phyloP scores from a whole-genome alignment of 2,797 vertebrate species.

The Halcyon badia region DNA sequence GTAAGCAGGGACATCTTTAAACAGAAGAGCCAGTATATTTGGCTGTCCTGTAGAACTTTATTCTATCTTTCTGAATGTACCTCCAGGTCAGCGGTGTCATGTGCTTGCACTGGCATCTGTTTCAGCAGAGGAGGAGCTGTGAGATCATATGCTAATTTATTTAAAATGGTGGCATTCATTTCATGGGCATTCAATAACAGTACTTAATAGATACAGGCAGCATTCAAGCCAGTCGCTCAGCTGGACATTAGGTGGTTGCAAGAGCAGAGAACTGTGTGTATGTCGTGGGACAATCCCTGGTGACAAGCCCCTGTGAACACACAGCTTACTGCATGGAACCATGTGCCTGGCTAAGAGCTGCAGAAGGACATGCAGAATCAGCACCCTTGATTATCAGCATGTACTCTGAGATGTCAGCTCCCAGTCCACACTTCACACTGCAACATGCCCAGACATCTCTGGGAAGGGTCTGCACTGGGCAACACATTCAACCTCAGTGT shows the following conservation, averaged over 20 bases:
- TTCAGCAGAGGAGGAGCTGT: neutral
- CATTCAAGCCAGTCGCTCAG: neutral
- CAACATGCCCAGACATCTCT: neutral
- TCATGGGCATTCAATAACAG: neutral
- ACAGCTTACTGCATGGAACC: neutral
- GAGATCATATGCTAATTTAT: neutral
- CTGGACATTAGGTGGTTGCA: neutral
- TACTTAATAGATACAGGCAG: fast-evolving
- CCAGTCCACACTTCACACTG: neutral
- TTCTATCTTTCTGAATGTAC: neutral
- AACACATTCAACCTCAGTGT: neutral
- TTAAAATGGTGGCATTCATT: neutral
- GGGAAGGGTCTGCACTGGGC: neutral
- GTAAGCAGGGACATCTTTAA: neutral
- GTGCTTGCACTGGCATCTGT: neutral
- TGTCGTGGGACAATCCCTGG: neutral
- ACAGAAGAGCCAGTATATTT: neutral
- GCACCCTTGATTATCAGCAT: neutral
- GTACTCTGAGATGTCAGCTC: neutral
- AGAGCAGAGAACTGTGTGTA: neutral
- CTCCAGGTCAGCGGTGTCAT: neutral
- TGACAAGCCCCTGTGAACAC: neutral
- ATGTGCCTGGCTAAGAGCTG: neutral
- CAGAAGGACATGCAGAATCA: neutral
- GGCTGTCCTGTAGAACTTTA: neutral